Conservation (phyloP, 2,797 vertebrate species). For the Poeciliopsis infans region DNA sequence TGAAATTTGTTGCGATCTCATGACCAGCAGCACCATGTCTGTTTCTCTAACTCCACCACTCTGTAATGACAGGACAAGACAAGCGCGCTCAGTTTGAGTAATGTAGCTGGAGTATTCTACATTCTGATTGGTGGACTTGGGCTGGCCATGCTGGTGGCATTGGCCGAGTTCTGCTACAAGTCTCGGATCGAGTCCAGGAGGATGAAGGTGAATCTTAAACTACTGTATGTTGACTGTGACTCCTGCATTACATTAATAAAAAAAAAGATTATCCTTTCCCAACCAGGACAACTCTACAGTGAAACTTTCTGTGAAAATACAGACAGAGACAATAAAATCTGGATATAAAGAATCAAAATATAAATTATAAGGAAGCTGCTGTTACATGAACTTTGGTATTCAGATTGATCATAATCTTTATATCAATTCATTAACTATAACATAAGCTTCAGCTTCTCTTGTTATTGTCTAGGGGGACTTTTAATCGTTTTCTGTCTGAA, state of each 20-base stretch:
- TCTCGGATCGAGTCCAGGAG: constrained; percentile 94
- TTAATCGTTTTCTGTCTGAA: not conserved
- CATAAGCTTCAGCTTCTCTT: not conserved
- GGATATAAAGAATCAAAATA: not conserved
- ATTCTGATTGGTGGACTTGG: constrained; percentile 98
- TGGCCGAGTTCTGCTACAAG: constrained; percentile 99
- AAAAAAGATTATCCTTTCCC: not conserved
- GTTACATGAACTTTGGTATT: not conserved
- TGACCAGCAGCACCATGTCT: constrained; percentile 4
- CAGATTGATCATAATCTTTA: not conserved
- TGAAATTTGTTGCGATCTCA: constrained; percentile 9
- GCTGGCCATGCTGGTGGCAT: constrained; percentile 98
- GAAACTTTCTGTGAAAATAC: not conserved
- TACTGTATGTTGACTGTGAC: not conserved
- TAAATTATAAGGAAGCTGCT: not conserved
- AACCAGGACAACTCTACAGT: not conserved
- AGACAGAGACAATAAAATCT: not conserved
- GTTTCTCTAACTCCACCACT: constrained; percentile 54
- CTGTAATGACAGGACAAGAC: constrained; percentile 91
- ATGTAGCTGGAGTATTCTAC: constrained; percentile 93
- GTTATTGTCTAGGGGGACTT: not conserved
- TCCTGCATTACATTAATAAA: not conserved
- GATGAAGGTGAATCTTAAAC: constrained; percentile 91
- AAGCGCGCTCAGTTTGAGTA: constrained; percentile 85
- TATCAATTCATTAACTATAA: not conserved